Evolutionary conservation across 2,888 invertebrate genomes (phyloP).

Genomic region (Myathropa florea): DNA sequence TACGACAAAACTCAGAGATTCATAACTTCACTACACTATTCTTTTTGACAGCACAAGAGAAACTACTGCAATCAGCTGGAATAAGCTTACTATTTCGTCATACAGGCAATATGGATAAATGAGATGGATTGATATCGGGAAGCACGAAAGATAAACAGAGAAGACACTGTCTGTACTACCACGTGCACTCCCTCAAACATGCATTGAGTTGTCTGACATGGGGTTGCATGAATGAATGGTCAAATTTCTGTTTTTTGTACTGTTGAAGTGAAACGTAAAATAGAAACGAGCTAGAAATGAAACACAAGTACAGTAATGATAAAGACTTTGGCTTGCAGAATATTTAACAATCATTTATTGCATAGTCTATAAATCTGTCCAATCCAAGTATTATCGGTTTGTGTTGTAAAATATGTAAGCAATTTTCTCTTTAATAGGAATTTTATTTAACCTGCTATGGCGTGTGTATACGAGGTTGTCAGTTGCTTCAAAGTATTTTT

Average conservation of each 20-base stretch:
- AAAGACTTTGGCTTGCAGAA: background rate
- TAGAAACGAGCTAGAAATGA: background rate
- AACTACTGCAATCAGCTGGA: constrained; percentile 14
- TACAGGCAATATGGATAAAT: background rate
- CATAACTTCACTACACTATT: background rate
- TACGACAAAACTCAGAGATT: background rate
- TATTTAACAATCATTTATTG: background rate
- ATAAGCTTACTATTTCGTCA: background rate
- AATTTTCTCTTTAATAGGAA: too few relatives aligned
- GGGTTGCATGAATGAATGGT: background rate
- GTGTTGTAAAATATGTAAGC: too few relatives aligned
- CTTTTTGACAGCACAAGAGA: background rate
- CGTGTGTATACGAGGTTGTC: too few relatives aligned
- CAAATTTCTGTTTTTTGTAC: background rate
- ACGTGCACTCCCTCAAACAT: constrained; percentile 38
- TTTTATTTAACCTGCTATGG: too few relatives aligned
- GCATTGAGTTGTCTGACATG: background rate
- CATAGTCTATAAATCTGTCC: too few relatives aligned
- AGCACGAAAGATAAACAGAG: background rate
- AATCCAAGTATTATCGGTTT: too few relatives aligned
- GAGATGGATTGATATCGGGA: background rate
- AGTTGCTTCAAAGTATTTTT: too few relatives aligned
- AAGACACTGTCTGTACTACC: background rate
- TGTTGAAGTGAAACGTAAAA: background rate
- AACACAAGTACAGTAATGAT: background rate